Percentiles rank a stretch among this genome's conserved stretches.
Conservation (phyloP, 2,113 vertebrate genomes). For the Nettapus auritus region DNA sequence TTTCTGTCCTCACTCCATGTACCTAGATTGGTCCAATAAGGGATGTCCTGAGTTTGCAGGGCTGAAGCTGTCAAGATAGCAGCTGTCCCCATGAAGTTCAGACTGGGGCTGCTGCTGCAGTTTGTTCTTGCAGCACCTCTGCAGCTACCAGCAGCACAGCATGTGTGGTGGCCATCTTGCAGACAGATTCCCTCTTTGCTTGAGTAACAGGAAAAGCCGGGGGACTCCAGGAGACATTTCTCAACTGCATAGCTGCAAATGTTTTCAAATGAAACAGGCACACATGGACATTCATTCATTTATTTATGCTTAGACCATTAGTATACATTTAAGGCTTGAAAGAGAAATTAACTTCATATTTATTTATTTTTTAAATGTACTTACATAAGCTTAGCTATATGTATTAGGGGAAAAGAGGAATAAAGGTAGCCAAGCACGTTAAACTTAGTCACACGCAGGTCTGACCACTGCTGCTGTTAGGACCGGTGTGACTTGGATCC, state of each 20-base stretch:
- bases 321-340: background rate
- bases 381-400: background rate
- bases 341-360: background rate
- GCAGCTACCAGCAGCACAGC: background rate
- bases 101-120: background rate
- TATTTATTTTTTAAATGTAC: background rate
- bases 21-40: background rate
- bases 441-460: background rate
- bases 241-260: background rate
- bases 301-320: background rate
- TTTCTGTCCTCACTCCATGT: background rate
- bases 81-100: background rate
- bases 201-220: background rate
- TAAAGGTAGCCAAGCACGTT: background rate
- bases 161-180: accelerated
- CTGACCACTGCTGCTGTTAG: accelerated
- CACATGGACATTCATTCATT: background rate
- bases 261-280: background rate
- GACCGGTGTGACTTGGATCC: background rate
- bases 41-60: background rate
- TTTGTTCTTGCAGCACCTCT: background rate
- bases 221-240: background rate
- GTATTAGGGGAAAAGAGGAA: background rate
- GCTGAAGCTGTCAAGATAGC: background rate
- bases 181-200: background rate